These are phyloP conservation scores for Drosophila nikananu DNA, from an alignment of 1,140 invertebrate species.

Conservation along the genomic window DNA sequence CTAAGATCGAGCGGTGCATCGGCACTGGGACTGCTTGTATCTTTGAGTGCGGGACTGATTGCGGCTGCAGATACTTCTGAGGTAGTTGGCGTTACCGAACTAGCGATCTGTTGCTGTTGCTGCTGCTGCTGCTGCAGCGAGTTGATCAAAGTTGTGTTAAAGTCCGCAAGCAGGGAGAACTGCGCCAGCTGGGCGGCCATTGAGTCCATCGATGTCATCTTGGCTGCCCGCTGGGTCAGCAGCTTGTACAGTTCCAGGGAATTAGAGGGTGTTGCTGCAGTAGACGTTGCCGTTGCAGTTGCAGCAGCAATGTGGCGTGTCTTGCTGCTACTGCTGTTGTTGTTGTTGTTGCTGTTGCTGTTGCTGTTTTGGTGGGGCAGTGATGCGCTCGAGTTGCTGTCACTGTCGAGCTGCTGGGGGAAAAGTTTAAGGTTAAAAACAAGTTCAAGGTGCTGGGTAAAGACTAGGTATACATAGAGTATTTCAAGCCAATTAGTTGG, in stretches of 20 bases:
- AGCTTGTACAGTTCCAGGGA: conserved; percentile 71
- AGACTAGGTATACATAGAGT: neutral
- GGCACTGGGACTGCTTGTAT: conserved; percentile 87
- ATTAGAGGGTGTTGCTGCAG: conserved; percentile 32
- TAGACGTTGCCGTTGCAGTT: conserved; percentile 16
- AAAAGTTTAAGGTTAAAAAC: conserved; percentile 43
- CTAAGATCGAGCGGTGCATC: conserved; percentile 91
- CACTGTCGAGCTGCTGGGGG: conserved; percentile 71
- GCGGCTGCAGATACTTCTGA: conserved; percentile 81
- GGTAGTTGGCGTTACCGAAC: conserved; percentile 82
- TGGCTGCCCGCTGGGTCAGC: conserved; percentile 65
- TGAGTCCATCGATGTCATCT: conserved; percentile 85
- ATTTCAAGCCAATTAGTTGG: neutral
- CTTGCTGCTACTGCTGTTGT: conserved; percentile 28
- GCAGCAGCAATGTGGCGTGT: conserved; percentile 34
- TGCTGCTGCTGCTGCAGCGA: conserved; percentile 50
- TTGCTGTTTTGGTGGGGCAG: conserved; percentile 51
- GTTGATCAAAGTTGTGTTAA: conserved; percentile 64
- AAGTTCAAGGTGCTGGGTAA: neutral
- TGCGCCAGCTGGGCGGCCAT: conserved; percentile 81
- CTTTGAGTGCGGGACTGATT: conserved; percentile 85
- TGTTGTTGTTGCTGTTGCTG: conserved; percentile 37
- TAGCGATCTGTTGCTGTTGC: conserved; percentile 56
- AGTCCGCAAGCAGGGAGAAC: conserved; percentile 61
- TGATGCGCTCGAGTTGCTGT: conserved; percentile 79